Conservation (phyloP, 2,113 vertebrate genomes). For the Capreolus pygargus region DNA sequence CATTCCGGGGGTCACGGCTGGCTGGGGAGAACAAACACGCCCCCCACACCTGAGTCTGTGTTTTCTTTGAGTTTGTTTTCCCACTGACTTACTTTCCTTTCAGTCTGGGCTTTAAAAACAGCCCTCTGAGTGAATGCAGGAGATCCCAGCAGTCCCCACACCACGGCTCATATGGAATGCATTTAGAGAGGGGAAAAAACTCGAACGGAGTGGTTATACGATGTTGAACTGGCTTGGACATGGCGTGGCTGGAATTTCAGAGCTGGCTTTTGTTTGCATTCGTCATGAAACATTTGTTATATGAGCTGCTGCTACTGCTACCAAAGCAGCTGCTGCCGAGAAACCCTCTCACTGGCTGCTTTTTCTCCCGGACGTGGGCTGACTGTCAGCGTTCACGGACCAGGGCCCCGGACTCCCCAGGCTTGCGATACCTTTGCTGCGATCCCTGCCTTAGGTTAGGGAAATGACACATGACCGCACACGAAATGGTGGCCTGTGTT, state of each 20-base stretch:
- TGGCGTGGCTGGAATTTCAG: constrained; percentile 80
- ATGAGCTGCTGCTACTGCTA: constrained; percentile 81
- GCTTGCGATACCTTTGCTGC: not conserved
- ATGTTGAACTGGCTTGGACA: constrained; percentile 79
- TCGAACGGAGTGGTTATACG: constrained; percentile 66
- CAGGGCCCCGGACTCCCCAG: not conserved
- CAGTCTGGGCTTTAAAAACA: constrained; percentile 69
- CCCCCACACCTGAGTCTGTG: constrained; percentile 54
- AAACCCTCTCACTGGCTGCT: constrained; percentile 54
- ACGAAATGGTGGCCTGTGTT: accelerated
- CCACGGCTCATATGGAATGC: constrained; percentile 80
- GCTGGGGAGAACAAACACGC: constrained; percentile 12
- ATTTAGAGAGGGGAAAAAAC: constrained; percentile 70
- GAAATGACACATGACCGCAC: not conserved
- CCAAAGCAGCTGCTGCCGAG: constrained; percentile 77
- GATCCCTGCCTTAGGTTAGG: not conserved
- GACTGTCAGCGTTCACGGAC: not conserved
- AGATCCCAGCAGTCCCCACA: constrained; percentile 67
- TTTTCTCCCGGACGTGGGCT: constrained; percentile 25
- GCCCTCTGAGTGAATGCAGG: constrained; percentile 63
- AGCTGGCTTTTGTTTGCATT: constrained; percentile 82
- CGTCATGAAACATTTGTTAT: constrained; percentile 81
- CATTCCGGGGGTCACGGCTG: not conserved
- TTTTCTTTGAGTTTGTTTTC: constrained; percentile 66
- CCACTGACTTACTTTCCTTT: constrained; percentile 62